phyloP scores from a whole-genome alignment of 2,888 invertebrate genomes.

The Ernsta delagoae region DNA sequence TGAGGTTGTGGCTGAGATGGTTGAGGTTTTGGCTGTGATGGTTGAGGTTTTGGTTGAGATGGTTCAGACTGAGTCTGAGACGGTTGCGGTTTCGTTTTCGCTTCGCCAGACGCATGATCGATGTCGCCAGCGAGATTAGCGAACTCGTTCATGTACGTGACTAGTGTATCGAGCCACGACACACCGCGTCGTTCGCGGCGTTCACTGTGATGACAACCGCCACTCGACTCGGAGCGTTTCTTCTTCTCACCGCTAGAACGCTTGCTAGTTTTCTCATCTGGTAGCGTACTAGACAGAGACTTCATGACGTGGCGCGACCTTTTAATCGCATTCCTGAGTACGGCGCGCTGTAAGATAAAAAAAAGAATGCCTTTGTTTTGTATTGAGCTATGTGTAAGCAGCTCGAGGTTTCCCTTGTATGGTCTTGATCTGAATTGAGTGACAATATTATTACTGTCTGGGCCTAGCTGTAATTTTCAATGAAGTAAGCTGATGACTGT shows the following conservation, averaged over 20 bases:
- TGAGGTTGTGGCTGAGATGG: no score
- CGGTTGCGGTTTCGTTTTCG: slow-evolving; percentile 35
- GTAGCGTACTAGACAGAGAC: slow-evolving; percentile 49
- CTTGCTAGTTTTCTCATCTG: slow-evolving; percentile 55
- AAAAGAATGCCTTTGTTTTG: neutral
- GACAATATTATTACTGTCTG: neutral
- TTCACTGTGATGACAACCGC: neutral
- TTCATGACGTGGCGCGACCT: slow-evolving; percentile 70
- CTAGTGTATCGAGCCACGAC: slow-evolving; percentile 79
- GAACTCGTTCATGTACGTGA: slow-evolving; percentile 82
- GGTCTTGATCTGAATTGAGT: neutral
- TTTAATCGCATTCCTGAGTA: slow-evolving; percentile 68
- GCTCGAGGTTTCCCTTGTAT: neutral
- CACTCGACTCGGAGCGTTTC: slow-evolving; percentile 50
- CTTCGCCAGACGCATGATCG: slow-evolving; percentile 45
- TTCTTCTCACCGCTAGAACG: slow-evolving; percentile 52
- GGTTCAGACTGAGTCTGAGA: slow-evolving; percentile 26
- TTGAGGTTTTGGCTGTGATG: neutral
- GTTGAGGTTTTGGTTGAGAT: neutral
- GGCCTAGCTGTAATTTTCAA: no score
- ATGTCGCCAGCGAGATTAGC: slow-evolving; percentile 78
- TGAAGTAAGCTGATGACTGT: no score
- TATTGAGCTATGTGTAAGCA: no score
- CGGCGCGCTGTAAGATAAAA: slow-evolving; percentile 61
- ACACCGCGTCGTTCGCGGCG: slow-evolving; percentile 44